A percentile compares a stretch with the other conserved stretches of the same genome.
Conservation (phyloP, 1,140 invertebrate species). For the Chymomyza costata region DNA sequence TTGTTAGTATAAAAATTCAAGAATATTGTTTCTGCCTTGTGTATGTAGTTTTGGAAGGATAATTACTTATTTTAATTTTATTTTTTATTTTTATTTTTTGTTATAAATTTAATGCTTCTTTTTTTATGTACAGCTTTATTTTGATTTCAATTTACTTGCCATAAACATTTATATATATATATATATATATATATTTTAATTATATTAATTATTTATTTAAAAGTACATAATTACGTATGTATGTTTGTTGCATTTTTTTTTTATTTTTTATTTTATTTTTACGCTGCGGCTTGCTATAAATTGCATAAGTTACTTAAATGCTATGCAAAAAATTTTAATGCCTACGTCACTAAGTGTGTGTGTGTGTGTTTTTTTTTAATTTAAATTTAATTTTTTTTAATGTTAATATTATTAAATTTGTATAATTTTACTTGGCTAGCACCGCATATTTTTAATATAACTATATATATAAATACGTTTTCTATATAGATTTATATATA, state of each 20-base stretch:
- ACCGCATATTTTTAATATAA: conserved; percentile 48
- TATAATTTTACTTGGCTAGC: conserved; percentile 49
- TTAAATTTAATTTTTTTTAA: not conserved
- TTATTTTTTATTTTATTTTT: conserved; percentile 4
- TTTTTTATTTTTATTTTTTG: conserved; percentile 24
- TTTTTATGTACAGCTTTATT: conserved; percentile 26
- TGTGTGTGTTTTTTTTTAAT: not conserved
- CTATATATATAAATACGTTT: conserved; percentile 34
- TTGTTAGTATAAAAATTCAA: conserved; percentile 25
- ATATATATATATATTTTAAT: conserved; percentile 26
- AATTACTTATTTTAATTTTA: conserved; percentile 39
- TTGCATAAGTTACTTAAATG: conserved; percentile 7
- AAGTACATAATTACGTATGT: conserved; percentile 71
- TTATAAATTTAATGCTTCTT: conserved; percentile 17
- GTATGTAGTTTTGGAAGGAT: conserved; percentile 45
- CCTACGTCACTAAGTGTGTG: conserved; percentile 39
- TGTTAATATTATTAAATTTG: conserved; percentile 4
- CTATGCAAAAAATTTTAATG: conserved; percentile 59
- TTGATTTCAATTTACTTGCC: too few relatives aligned
- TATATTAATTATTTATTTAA: conserved; percentile 35
- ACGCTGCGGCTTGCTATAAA: not conserved
- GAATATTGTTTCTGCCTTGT: conserved; percentile 10
- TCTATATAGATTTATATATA: too few relatives aligned
- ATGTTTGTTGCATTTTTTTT: conserved; percentile 28
- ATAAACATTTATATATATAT: conserved; percentile 8